Evolutionary conservation across 2,113 vertebrate genomes (phyloP), one percentile per base, ranked within the genome.

Genomic region (Onychorhynchus coronatus): DNA sequence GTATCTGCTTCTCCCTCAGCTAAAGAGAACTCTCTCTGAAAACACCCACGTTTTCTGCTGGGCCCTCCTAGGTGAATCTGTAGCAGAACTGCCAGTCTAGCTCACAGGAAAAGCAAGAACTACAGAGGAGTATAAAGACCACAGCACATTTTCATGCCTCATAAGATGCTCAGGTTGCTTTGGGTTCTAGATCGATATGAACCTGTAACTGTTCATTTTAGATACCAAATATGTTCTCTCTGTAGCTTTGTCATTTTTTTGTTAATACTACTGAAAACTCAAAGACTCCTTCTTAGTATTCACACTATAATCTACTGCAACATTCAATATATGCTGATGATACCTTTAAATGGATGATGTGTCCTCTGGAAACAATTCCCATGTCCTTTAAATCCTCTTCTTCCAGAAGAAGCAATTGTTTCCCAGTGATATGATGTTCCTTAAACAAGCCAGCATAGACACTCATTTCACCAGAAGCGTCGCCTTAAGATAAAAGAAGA

Each of bases 281-380:
- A 35, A 2, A 55, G 31, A 80, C 9, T 53, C 47, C 3, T 7
- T 58, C 3, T 8, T 61, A 76, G 75, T 44, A 62, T 20, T 81
- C 44, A 66, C 15, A 58, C 11, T 65, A 27, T 11, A 75, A 72
- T 17, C 37, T 58, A 82, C 4, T 46, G 66, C 39, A 66, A 53
- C 21, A 31, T 63, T 59, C 62, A 94, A 79, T 35, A 13, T 22
- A 20, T 15, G 41, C 33, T 72, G 18, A n/a, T 33, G 53, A 82
- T 98, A 98, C 99, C 99, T 99, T 99, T 28, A 99, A 98, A 97
- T 99, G 99, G 95, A 99, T 99, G 94, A 99, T 99, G 81, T 99
- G 99, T 49, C 99, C 99, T 97, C 99, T 99, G 93, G 99, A 99
- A 96, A 98, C 97, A 89, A 99, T 99, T 55, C 99, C 99, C 98